Conservation (phyloP, 2,113 vertebrate genomes). For the Jaculus jaculus region DNA sequence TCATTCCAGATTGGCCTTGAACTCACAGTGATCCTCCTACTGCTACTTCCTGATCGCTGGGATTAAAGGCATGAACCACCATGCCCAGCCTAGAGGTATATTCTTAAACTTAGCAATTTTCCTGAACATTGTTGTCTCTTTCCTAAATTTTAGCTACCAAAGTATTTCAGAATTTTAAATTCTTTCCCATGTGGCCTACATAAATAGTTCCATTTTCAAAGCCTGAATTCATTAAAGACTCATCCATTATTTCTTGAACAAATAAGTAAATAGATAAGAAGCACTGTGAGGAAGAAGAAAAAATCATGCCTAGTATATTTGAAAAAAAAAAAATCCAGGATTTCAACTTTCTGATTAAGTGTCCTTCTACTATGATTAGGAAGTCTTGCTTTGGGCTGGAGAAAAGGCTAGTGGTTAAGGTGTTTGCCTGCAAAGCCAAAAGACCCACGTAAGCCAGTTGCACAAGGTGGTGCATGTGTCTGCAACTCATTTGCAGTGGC, state of each 20-base stretch:
- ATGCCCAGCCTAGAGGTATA: neutral
- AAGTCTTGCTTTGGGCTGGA: neutral
- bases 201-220: slow-evolving; percentile 32
- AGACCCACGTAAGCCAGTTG: no score
- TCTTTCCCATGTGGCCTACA: neutral
- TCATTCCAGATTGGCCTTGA: no score
- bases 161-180: slow-evolving; percentile 16
- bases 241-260: slow-evolving; percentile 3
- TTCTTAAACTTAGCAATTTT: neutral
- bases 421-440: no score
- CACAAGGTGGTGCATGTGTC: no score
- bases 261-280: neutral
- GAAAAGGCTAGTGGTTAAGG: no score
- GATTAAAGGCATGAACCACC: no score
- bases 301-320: neutral
- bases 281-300: neutral
- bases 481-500: no score
- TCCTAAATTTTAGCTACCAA: slow-evolving; percentile 36
- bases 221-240: neutral
- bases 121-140: neutral
- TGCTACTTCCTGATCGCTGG: no score
- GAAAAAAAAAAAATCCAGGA: neutral
- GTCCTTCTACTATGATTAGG: neutral
- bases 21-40: no score
- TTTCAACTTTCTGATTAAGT: slow-evolving; percentile 28